Conservation (phyloP, 1,140 invertebrate species). For the Musca domestica region DNA sequence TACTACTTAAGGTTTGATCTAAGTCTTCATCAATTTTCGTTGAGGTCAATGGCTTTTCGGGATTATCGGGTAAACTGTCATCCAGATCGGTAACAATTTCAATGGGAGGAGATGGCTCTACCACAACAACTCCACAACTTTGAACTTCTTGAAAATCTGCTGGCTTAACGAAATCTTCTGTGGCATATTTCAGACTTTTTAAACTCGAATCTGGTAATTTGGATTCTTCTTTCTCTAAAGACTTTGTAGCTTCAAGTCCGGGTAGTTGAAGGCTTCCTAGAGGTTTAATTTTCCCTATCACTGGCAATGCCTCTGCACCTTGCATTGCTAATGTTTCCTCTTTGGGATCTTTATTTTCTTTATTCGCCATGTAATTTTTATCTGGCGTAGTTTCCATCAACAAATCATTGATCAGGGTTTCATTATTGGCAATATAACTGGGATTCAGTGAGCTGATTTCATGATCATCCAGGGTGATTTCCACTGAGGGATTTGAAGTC, state of each 20-base stretch:
- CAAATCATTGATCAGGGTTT: slow-evolving; percentile 24
- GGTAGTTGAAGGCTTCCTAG: background rate
- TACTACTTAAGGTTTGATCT: too few species aligned
- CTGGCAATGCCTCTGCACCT: background rate
- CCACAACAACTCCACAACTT: background rate
- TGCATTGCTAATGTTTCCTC: background rate
- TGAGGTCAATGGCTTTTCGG: background rate
- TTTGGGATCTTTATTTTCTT: background rate
- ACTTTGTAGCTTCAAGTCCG: background rate
- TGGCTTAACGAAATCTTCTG: background rate
- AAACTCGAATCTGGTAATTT: background rate
- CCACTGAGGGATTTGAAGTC: slow-evolving; percentile 44
- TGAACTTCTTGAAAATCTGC: background rate
- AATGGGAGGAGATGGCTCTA: background rate
- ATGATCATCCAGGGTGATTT: slow-evolving; percentile 41
- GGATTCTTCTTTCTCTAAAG: background rate
- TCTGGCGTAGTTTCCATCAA: slow-evolving; percentile 24
- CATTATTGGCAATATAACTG: slow-evolving; percentile 22
- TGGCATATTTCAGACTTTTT: background rate
- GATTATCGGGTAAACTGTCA: background rate
- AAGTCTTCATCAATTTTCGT: background rate
- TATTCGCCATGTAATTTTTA: too few species aligned
- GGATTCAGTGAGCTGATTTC: slow-evolving; percentile 32
- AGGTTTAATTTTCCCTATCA: background rate
- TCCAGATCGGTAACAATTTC: slow-evolving; percentile 25